Conservation (phyloP, 2,113 vertebrate species). For the Oceanodroma tethys region DNA sequence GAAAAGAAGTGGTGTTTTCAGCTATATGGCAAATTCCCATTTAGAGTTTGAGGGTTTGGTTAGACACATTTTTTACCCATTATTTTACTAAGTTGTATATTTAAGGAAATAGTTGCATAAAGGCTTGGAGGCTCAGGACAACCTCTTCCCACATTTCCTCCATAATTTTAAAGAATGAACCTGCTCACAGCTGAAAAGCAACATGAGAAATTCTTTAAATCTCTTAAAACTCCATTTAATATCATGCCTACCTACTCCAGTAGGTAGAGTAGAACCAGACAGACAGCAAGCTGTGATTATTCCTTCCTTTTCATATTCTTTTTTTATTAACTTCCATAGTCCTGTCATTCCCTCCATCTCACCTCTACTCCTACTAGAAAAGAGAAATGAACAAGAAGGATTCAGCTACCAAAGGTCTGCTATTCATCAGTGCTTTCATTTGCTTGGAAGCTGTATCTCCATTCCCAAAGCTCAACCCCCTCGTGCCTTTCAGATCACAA, state of each 20-base stretch:
- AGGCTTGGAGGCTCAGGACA: background rate
- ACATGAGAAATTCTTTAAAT: background rate
- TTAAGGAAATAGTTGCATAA: background rate
- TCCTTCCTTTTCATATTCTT: background rate
- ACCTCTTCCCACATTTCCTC: background rate
- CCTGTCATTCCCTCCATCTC: background rate
- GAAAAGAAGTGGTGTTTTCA: background rate
- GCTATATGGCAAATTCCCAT: background rate
- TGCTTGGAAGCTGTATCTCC: background rate
- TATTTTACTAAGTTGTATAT: background rate
- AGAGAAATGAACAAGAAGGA: background rate
- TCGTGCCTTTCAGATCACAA: background rate
- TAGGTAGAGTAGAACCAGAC: background rate
- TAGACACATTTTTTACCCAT: background rate
- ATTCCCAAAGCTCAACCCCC: background rate
- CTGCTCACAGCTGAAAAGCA: background rate
- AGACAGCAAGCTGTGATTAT: background rate
- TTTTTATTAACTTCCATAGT: background rate
- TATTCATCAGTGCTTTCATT: background rate
- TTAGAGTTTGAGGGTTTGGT: background rate
- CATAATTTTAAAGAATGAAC: background rate
- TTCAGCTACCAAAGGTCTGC: background rate
- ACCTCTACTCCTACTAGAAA: background rate
- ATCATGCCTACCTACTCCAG: background rate
- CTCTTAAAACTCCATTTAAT: background rate